Conservation (phyloP, 2,113 vertebrate genomes). For the Aldabrachelys gigantea region DNA sequence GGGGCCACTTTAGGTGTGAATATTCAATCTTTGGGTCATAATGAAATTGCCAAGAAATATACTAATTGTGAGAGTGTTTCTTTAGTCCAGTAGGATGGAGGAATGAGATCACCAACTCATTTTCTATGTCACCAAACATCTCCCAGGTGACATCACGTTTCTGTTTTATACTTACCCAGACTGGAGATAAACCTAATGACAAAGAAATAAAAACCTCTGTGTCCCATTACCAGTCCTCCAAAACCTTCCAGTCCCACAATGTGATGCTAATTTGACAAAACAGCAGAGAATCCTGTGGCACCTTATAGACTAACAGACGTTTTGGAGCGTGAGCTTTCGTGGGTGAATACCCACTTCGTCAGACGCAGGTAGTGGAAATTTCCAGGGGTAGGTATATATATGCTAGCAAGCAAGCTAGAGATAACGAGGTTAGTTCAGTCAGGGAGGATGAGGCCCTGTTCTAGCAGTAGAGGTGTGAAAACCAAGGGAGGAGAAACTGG, state of each 20-base stretch:
- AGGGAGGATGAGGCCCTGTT: no score
- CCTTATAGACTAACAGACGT: no score
- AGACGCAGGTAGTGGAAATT: no score
- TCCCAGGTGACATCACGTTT: neutral
- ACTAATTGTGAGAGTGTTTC: rapidly evolving
- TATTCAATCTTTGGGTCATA: rapidly evolving
- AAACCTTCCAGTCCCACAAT: rapidly evolving
- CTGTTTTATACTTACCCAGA: neutral
- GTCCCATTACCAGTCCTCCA: neutral
- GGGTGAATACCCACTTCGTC: no score
- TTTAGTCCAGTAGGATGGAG: neutral
- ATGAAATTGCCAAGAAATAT: rapidly evolving
- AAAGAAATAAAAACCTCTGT: neutral
- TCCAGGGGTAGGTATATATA: no score
- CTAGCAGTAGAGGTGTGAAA: no score
- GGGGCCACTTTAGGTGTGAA: rapidly evolving
- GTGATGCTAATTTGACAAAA: rapidly evolving
- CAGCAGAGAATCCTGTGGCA: no score
- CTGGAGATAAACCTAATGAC: neutral
- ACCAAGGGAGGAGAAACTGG: no score
- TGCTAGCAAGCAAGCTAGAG: no score
- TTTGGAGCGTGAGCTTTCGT: no score
- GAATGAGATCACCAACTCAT: rapidly evolving
- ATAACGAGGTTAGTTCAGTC: no score
- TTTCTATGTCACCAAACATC: neutral